Evolutionary conservation across 2,113 vertebrate species (phyloP).

Genomic region (Grammomys surdaster): DNA sequence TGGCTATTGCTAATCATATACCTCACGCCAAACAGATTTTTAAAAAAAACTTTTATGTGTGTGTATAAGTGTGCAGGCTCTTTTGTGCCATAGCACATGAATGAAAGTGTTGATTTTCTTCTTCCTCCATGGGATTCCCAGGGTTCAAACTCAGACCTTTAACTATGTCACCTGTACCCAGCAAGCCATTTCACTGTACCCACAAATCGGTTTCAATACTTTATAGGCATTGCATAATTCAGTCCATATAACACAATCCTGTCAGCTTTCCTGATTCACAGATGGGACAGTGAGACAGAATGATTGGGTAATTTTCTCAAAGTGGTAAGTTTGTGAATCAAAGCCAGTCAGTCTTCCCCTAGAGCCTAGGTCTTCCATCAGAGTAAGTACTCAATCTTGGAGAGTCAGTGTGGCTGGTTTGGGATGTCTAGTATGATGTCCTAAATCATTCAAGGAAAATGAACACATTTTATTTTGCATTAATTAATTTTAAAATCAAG

Average conservation of each 20-base stretch:
- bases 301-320: background rate
- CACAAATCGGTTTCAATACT: background rate
- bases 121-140: background rate
- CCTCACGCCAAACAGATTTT: background rate
- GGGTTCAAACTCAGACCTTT: background rate
- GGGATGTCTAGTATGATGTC: background rate
- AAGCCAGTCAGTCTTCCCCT: background rate
- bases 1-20: background rate
- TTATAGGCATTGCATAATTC: background rate
- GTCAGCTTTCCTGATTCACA: background rate
- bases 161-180: background rate
- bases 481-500: background rate
- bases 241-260: background rate
- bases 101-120: background rate
- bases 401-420: background rate
- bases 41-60: background rate
- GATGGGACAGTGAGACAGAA: constrained; percentile 15
- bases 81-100: background rate
- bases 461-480: constrained; percentile 32
- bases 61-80: too few species aligned
- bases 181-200: background rate
- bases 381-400: background rate
- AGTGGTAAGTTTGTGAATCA: background rate
- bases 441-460: background rate
- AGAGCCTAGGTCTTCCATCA: background rate